A percentile compares a stretch with the other conserved stretches of the same genome.
Conservation (phyloP, 2,113 vertebrate genomes). For the Ciconia stormi region DNA sequence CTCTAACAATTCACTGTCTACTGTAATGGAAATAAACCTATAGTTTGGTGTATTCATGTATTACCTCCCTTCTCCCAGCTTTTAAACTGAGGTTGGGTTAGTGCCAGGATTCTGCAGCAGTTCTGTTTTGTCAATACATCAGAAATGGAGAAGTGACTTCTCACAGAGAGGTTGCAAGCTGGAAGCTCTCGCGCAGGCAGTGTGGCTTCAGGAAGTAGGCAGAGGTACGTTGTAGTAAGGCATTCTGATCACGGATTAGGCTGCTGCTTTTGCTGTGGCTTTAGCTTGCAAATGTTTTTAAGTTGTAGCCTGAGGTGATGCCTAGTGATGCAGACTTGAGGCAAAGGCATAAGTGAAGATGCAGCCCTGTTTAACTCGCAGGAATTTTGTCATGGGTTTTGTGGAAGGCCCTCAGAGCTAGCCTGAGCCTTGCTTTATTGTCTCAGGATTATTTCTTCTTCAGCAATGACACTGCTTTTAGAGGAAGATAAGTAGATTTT, state of each 20-base stretch:
- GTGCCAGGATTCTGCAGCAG: not conserved
- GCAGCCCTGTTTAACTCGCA: not conserved
- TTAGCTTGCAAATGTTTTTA: not conserved
- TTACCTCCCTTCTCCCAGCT: not conserved
- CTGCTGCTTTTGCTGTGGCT: not conserved
- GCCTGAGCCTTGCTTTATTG: not conserved
- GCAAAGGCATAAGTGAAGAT: not conserved
- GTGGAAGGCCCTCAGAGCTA: not conserved
- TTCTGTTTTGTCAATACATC: not conserved
- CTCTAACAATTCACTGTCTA: not conserved
- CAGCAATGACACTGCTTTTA: not conserved
- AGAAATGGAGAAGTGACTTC: not conserved
- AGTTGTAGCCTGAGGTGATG: not conserved
- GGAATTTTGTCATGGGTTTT: not conserved
- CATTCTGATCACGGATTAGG: not conserved
- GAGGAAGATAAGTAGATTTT: not conserved
- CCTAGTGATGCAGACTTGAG: not conserved
- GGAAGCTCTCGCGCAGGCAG: fast-evolving
- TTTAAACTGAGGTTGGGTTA: not conserved
- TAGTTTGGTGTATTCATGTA: not conserved
- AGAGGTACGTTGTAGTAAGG: fast-evolving
- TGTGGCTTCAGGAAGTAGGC: not conserved
- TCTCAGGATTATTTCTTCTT: not conserved
- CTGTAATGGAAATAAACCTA: not conserved
- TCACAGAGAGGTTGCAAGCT: not conserved